Evolutionary conservation across 2,888 invertebrate species (phyloP).

Genomic region (Dichetophora obliterata): DNA sequence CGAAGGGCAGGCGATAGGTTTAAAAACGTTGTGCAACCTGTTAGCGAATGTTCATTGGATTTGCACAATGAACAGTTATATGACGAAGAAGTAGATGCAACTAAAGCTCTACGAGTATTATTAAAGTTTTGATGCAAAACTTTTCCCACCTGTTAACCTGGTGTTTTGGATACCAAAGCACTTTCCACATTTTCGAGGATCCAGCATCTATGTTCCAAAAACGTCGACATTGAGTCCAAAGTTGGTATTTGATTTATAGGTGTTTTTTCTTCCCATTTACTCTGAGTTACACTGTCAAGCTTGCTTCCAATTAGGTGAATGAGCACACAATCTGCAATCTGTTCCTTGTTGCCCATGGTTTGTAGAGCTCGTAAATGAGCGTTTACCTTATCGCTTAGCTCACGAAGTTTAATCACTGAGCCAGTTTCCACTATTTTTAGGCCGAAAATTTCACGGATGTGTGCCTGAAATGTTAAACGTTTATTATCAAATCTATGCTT

Average conservation of each 20-base stretch:
- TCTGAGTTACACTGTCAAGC: constrained; percentile 9
- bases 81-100: constrained; percentile 8
- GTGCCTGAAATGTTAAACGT: constrained; percentile 34
- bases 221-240: no score
- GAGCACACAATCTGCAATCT: constrained; percentile 23
- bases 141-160: constrained; percentile 27
- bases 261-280: constrained; percentile 29
- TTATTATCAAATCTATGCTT: background rate
- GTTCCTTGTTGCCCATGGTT: constrained; percentile 21
- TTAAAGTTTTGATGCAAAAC: background rate
- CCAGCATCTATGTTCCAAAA: constrained; percentile 23
- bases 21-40: constrained; percentile 19
- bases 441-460: constrained; percentile 20
- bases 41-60: constrained; percentile 28
- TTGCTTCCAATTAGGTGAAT: constrained; percentile 24
- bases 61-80: constrained; percentile 31
- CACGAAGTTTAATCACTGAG: constrained; percentile 12
- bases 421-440: constrained; percentile 9
- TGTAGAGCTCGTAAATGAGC: constrained; percentile 22
- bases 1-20: constrained; percentile 29
- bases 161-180: constrained; percentile 22
- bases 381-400: constrained; percentile 11
- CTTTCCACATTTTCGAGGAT: constrained; percentile 25
- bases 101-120: background rate
- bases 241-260: constrained; percentile 19